Conservation (phyloP, 2,113 vertebrate genomes). For the Orientallactaga bullata region DNA sequence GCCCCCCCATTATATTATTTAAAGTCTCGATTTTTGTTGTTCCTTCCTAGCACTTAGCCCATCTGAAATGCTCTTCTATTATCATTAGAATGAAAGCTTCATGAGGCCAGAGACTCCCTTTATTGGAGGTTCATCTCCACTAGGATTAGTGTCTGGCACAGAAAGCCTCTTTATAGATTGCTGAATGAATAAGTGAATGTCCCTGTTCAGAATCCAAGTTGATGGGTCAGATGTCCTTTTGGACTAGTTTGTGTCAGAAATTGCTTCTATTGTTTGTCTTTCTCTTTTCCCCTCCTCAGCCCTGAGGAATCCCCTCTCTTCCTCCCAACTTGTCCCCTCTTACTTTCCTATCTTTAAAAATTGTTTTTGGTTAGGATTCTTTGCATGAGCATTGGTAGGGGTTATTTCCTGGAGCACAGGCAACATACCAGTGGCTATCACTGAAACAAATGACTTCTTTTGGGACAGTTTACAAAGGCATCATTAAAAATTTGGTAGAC, state of each 20-base stretch:
- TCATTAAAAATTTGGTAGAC: not conserved
- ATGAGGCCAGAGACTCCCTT: not conserved
- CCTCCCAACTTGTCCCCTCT: no score
- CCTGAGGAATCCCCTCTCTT: no score
- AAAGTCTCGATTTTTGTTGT: not conserved
- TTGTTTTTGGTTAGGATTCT: no score
- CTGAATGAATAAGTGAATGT: not conserved
- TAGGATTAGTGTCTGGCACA: not conserved
- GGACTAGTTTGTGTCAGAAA: not conserved
- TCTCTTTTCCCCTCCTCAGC: no score
- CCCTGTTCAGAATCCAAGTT: slow-evolving; percentile 32
- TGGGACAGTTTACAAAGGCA: not conserved
- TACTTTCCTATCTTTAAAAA: no score
- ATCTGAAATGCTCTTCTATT: not conserved
- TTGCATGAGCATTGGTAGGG: not conserved
- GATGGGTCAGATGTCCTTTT: not conserved
- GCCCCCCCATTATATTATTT: not conserved
- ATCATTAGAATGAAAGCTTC: not conserved
- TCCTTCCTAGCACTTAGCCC: not conserved
- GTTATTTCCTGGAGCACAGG: not conserved
- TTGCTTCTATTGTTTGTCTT: not conserved
- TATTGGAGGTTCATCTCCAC: not conserved
- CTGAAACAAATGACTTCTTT: not conserved
- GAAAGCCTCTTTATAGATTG: not conserved
- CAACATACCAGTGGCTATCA: not conserved